These are phyloP conservation scores for Pelodytes ibericus DNA, from an alignment of 2,797 vertebrate genomes.

Conservation along the genomic window DNA sequence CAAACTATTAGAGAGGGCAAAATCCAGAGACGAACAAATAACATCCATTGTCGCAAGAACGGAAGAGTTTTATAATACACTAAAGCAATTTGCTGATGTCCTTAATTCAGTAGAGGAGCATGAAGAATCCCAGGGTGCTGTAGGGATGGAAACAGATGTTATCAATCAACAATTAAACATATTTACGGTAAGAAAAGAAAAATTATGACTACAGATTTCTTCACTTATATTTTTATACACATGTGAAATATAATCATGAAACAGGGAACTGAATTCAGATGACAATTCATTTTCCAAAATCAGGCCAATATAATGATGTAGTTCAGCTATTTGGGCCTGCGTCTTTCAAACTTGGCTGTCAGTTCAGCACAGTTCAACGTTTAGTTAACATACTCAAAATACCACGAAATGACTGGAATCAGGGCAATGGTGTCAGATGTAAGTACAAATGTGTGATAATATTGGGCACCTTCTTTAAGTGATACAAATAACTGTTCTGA, in stretches of 20 bases:
- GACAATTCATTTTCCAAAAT: too few species aligned
- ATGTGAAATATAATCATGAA: neutral
- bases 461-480: too few species aligned
- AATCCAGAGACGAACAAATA: slow-evolving; percentile 81
- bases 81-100: slow-evolving; percentile 74
- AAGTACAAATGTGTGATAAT: too few species aligned
- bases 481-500: too few species aligned
- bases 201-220: neutral
- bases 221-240: neutral
- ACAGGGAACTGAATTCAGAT: too few species aligned
- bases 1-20: slow-evolving; percentile 90
- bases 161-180: slow-evolving; percentile 92
- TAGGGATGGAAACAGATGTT: slow-evolving; percentile 92
- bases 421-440: too few species aligned
- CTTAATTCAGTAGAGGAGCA: slow-evolving; percentile 79
- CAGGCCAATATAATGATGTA: too few species aligned
- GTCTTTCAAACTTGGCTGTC: too few species aligned
- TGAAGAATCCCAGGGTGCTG: slow-evolving; percentile 89
- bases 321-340: too few species aligned
- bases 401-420: too few species aligned
- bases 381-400: too few species aligned
- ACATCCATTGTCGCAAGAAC: slow-evolving; percentile 76
- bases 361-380: too few species aligned
- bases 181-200: slow-evolving; percentile 86
- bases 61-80: slow-evolving; percentile 81